Evolutionary conservation across 2,888 invertebrate species (phyloP).

Genomic region (Alsophila aescularia): DNA sequence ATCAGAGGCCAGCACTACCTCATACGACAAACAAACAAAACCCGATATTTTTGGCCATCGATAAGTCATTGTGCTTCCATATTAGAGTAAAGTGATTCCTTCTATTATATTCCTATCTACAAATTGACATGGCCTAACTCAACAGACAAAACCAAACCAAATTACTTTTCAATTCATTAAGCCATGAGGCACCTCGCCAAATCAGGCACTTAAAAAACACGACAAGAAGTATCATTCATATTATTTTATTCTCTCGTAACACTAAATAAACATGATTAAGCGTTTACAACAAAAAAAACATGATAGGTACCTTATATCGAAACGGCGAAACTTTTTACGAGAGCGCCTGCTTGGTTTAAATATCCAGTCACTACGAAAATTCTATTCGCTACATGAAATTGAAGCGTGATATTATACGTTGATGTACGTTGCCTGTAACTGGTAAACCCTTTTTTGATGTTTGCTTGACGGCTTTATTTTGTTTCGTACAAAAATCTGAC

Average conservation of each 20-base stretch:
- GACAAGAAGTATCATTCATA: too few relatives aligned
- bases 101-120: too few relatives aligned
- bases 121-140: too few relatives aligned
- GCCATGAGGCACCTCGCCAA: neutral
- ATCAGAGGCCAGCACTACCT: too few relatives aligned
- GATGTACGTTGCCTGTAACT: neutral
- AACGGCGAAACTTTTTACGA: constrained; percentile 31
- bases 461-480: constrained; percentile 7
- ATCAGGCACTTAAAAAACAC: neutral
- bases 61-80: too few relatives aligned
- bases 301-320: constrained; percentile 32
- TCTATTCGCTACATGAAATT: constrained; percentile 20
- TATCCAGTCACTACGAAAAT: constrained; percentile 22
- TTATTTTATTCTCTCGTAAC: neutral
- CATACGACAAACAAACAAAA: too few relatives aligned
- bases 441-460: constrained; percentile 13
- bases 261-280: constrained; percentile 27
- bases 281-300: constrained; percentile 30
- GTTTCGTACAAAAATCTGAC: neutral
- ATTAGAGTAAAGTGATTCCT: too few relatives aligned
- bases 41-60: too few relatives aligned
- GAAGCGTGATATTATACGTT: constrained; percentile 23
- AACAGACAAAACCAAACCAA: neutral
- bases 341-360: constrained; percentile 31
- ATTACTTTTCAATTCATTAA: neutral